Base-by-base conservation (phyloP, 1,140 invertebrate genomes). In the Hylaeus anthracinus region DNA sequence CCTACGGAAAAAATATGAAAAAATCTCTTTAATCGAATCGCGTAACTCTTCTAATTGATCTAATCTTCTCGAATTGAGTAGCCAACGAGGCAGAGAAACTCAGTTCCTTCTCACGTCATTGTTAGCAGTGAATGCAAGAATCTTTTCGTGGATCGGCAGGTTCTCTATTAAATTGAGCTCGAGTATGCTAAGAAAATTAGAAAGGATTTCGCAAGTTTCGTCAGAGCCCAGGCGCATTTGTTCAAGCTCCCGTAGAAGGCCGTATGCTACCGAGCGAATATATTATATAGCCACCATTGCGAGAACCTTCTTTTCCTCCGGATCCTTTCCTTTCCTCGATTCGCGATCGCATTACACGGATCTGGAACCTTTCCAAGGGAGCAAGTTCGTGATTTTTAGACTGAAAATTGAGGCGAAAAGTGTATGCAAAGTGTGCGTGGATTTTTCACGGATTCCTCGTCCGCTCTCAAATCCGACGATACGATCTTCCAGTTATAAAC, bases 341-440 rank as follows among this genome's bases (percentile, higher is more conserved):
- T 81, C 85, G 78, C 78, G 85, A 87, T 87, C 85, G 81, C 84
- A 86, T 87, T 87, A 88, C 86, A 83, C 67, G 74, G 66, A 81
- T 86, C 79, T 88, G 87, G 87, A 88, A 86, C 80, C 76, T 83
- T 84, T 87, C 87, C 87, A 87, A 84, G 66, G 67, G 84, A 66
- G 61, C 66, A 48, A 74, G 76, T 81, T 66, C 78, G 75, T 85
- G 86, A 88, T 88, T 88, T 88, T 87, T 84, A 74, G 79, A 85
- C 77, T 71, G 80, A 85, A 85, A 71, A 83, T 82, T 84, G 81
- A 83, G 64, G 75, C 83, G 73, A 78, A 83, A 81, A 87, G 86
- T 76, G 77, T 85, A 87, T 83, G 86, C 86, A 84, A 83, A 86
- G 85, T 86, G 75, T 63, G 73, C 72, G 60, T 61, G 81, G 75